Base-by-base conservation (phyloP, 35 echinoderm and acorn worm species). In the Anneissia japonica region DNA sequence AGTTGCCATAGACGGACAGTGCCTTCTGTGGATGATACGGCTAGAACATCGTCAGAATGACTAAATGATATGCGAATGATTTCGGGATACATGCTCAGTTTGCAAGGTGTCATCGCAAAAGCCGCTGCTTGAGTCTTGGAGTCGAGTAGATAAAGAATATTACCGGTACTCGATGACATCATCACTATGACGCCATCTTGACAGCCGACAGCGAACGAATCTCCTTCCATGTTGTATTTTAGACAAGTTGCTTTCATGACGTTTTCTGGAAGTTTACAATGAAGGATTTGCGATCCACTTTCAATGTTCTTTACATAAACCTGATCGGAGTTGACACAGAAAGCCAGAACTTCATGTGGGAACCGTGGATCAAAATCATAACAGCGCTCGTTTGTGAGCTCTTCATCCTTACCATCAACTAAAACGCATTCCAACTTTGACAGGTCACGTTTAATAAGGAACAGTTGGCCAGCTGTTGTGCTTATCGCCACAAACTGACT, bases 301-400 rank as follows among this genome's bases (percentile, higher is more conserved):
- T 89, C 74, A 5, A 97, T 84, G 37, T 89, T 90, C 41, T 81
- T 93, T 4, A 89, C 80, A 34, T 55, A 43, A 0, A 97, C 39
- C n/a, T 82, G 38, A 29, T 87, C 85, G 76, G 90, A 81, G 37
- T 64, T 83, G 0, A 88, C 85, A 73, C 94, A 97, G 28, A 79
- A 90, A 0, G 94, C 88, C 30, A 97, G 75, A 3, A 97, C 77
- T 36, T 88, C 83, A 26, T 87, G 80, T 14, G 79, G 51, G 34
- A 93, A 92, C 31, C 84, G 73, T 0, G 94, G 94, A 77, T 97
- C 86, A 77, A 97, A 97, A 34, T 92, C 94, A 80, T 83, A 97
- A 34, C 84, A 82, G 6, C 91, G 35, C 33, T 88, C 87, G 77
- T 88, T 87, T 0, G 56, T 46, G 32, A 97, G 64, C 21, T 79